Evolutionary conservation across 2,888 invertebrate species (phyloP).

Genomic region (Lycocerus yunnanus): DNA sequence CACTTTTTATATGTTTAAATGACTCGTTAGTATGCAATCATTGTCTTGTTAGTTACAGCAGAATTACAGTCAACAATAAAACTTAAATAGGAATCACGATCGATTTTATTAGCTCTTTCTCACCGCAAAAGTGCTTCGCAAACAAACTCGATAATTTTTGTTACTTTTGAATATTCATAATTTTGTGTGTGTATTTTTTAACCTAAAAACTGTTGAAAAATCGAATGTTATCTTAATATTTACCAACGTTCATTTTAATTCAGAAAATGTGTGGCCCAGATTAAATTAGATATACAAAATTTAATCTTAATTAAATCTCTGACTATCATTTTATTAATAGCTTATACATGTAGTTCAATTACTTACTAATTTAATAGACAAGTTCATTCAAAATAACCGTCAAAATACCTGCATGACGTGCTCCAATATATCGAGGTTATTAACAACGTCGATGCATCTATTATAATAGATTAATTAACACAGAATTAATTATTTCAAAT

Average conservation of each 20-base stretch:
- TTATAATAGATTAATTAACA: not conserved
- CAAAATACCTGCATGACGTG: not conserved
- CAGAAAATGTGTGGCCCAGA: not conserved
- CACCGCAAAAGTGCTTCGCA: not conserved
- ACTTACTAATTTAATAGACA: not conserved
- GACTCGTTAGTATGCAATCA: not conserved
- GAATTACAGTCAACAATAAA: not conserved
- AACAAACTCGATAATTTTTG: not conserved
- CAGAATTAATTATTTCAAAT: not conserved
- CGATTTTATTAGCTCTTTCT: not conserved
- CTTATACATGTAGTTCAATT: not conserved
- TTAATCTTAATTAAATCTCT: slow-evolving; percentile 4
- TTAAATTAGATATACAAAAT: slow-evolving; percentile 1
- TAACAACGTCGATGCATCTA: not conserved
- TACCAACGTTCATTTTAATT: not conserved
- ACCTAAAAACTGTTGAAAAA: not conserved
- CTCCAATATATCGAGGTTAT: not conserved
- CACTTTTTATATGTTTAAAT: not conserved
- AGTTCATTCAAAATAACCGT: not conserved
- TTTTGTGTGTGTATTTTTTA: not conserved
- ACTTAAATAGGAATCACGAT: not conserved
- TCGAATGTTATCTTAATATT: not conserved
- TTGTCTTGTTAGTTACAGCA: not conserved
- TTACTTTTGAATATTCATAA: not conserved
- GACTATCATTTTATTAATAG: not conserved